These are phyloP conservation scores for Drosophila sulfurigaster DNA, from an alignment of 1,140 invertebrate species.

Conservation along the genomic window DNA sequence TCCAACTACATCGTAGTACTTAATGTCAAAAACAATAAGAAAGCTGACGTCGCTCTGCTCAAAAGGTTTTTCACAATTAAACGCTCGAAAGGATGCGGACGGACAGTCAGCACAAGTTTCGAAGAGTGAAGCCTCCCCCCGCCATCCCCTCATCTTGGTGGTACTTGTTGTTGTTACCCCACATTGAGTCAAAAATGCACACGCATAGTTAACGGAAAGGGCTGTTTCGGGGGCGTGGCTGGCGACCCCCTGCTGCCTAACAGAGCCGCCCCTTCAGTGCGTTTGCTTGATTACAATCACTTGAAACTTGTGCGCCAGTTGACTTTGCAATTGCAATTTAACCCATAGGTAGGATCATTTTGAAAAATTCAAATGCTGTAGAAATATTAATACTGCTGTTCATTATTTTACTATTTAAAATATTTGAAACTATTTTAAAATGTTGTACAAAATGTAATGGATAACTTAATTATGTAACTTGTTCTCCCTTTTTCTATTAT, in stretches of 20 bases:
- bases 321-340: constrained; percentile 68
- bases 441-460: too few relatives aligned
- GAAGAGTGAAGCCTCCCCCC: constrained; percentile 2
- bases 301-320: constrained; percentile 50
- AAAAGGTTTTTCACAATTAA: constrained; percentile 64
- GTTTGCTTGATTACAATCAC: constrained; percentile 77
- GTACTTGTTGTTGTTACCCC: constrained; percentile 53
- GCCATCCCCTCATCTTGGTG: too few relatives aligned
- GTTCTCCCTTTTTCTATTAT: too few relatives aligned
- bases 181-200: constrained; percentile 43
- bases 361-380: too few relatives aligned
- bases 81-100: constrained; percentile 42
- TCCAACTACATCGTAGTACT: constrained; percentile 45
- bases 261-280: constrained; percentile 46
- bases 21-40: constrained; percentile 66
- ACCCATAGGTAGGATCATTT: constrained; percentile 27
- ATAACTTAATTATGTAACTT: too few relatives aligned
- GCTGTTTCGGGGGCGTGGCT: constrained; percentile 61
- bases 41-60: constrained; percentile 49
- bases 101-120: constrained; percentile 10
- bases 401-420: too few relatives aligned
- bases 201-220: constrained; percentile 23
- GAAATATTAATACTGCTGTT: too few relatives aligned
- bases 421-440: too few relatives aligned
- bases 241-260: constrained; percentile 61